phyloP scores from a whole-genome alignment of 1,140 invertebrate genomes.

The Drosophila pruinosa region DNA sequence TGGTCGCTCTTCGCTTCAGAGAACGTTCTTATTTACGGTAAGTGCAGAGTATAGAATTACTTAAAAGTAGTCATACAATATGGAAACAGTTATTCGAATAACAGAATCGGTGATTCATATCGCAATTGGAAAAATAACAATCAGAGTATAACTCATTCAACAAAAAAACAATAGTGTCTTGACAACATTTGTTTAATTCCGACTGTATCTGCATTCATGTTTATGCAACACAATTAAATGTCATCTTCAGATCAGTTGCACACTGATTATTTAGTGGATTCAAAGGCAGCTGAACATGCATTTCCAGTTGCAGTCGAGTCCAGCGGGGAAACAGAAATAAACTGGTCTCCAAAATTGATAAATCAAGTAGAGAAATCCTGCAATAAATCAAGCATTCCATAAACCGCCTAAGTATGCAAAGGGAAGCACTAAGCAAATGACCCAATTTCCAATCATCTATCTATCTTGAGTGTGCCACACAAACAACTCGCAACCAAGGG shows the following conservation, averaged over 20 bases:
- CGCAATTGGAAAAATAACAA: conserved; percentile 4
- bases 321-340: conserved; percentile 46
- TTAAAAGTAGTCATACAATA: conserved; percentile 14
- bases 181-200: background rate
- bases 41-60: conserved; percentile 20
- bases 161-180: background rate
- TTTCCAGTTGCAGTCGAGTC: conserved; percentile 13
- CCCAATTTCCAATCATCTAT: conserved; percentile 48
- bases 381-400: conserved; percentile 53
- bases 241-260: conserved; percentile 6
- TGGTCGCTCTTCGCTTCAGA: conserved; percentile 6
- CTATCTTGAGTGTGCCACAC: conserved; percentile 10
- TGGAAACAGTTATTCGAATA: conserved; percentile 35
- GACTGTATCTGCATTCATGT: background rate
- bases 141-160: background rate
- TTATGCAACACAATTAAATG: conserved; percentile 9
- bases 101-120: conserved; percentile 40
- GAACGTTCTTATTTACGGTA: conserved; percentile 27
- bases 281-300: conserved; percentile 18
- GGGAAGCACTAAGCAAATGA: conserved; percentile 59
- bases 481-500: conserved; percentile 7
- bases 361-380: conserved; percentile 65
- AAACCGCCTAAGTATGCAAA: conserved; percentile 40
- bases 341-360: conserved; percentile 51
- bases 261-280: background rate